A percentile compares a stretch with the other conserved stretches of the same genome.
phyloP scores from a whole-genome alignment of 2,113 vertebrate species.

The Poeciliopsis retropinna region DNA sequence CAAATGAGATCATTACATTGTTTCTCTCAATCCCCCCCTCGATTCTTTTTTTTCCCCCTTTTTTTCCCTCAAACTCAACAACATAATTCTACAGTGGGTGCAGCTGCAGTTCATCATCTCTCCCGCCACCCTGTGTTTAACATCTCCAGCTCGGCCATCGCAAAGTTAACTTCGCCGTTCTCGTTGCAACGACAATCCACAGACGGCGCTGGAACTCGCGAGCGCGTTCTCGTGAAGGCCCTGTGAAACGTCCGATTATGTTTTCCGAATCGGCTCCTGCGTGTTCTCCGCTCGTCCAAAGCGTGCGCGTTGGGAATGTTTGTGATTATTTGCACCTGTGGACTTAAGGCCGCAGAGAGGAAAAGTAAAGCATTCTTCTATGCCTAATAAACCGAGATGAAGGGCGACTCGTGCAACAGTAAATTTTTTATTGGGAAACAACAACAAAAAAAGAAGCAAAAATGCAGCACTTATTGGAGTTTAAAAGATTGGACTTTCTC shows the following conservation, averaged over 20 bases:
- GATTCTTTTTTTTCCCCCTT: background rate
- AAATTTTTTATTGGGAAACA: constrained; percentile 8
- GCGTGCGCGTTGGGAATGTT: background rate
- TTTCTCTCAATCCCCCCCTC: background rate
- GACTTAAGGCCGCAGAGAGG: constrained; percentile 1
- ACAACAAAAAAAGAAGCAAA: constrained; percentile 16
- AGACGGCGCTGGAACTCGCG: background rate
- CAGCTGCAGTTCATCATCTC: constrained; percentile 4
- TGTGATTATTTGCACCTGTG: constrained; percentile 36
- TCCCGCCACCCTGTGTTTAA: background rate
- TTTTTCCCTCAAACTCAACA: constrained; percentile 10
- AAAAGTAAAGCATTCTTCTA: constrained; percentile 1
- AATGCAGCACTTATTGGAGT: constrained; percentile 14
- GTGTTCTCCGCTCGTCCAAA: background rate
- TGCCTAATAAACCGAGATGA: constrained; percentile 14
- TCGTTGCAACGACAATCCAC: background rate
- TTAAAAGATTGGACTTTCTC: constrained; percentile 9
- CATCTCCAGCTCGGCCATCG: background rate
- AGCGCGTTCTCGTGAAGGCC: background rate
- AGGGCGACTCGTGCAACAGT: constrained; percentile 3
- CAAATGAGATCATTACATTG: constrained; percentile 31
- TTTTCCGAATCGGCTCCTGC: background rate
- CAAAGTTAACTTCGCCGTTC: background rate
- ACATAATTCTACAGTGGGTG: background rate
- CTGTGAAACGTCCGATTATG: background rate